Percentiles rank a stretch among this genome's conserved stretches.
Evolutionary conservation across 2,113 vertebrate genomes (phyloP).

Genomic region (Piaya cayana): DNA sequence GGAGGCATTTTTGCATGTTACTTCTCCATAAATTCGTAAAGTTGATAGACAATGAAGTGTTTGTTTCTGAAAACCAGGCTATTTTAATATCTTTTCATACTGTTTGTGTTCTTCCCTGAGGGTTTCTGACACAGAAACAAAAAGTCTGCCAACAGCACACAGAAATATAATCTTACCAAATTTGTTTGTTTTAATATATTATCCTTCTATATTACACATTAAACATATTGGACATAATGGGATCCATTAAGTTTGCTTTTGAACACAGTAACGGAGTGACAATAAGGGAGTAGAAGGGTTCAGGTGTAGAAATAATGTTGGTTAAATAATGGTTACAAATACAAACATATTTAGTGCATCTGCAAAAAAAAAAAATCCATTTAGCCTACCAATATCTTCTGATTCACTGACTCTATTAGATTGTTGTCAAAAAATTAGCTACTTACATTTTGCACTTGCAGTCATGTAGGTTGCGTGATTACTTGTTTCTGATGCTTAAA

Average conservation of each 20-base stretch:
- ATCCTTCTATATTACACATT: not conserved
- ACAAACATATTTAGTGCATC: rapidly evolving
- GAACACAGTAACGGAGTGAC: rapidly evolving
- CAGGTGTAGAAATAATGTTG: not conserved
- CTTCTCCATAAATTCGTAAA: slow-evolving; percentile 1
- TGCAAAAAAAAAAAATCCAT: not conserved
- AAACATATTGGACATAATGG: not conserved
- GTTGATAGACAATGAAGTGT: slow-evolving; percentile 23
- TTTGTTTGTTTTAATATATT: not conserved
- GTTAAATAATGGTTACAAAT: not conserved
- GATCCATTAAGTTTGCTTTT: not conserved
- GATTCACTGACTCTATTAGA: rapidly evolving
- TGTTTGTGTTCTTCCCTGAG: not conserved
- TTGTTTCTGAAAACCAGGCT: slow-evolving; percentile 2
- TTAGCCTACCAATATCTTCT: not conserved
- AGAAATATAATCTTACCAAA: not conserved
- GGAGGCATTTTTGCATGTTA: not conserved
- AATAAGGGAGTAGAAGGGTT: not conserved
- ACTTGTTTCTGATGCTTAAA: not conserved
- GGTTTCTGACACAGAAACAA: not conserved
- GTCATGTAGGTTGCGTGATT: rapidly evolving
- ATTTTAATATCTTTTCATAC: not conserved
- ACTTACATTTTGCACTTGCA: not conserved
- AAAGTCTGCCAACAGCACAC: not conserved
- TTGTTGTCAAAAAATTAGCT: rapidly evolving